A percentile compares a stretch with the other conserved stretches of the same genome.
These are phyloP conservation scores for Tragelaphus strepsiceros DNA, from an alignment of 2,113 vertebrate species.

Conservation along the genomic window DNA sequence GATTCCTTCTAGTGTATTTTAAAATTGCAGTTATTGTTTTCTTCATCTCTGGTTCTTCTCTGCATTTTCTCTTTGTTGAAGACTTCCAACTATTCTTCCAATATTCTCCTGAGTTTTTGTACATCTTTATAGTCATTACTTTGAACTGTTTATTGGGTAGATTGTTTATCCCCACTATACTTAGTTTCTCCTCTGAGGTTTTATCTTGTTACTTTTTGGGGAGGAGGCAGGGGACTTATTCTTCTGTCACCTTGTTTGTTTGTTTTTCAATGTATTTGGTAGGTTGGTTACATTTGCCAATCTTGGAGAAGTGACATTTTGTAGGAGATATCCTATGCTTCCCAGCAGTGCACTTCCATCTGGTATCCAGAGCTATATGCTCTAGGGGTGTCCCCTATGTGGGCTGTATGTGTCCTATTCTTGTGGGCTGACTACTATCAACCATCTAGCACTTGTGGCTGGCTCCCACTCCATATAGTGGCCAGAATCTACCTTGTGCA, in stretches of 20 bases:
- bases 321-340: background rate
- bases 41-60: background rate
- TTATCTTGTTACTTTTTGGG: background rate
- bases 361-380: background rate
- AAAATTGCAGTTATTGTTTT: background rate
- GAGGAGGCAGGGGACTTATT: background rate
- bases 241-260: background rate
- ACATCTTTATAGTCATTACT: background rate
- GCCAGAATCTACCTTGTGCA: background rate
- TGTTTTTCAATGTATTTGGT: background rate
- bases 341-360: background rate
- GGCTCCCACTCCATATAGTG: background rate
- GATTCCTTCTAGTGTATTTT: background rate
- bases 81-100: background rate
- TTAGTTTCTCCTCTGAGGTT: background rate
- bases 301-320: background rate
- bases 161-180: background rate
- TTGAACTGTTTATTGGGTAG: background rate
- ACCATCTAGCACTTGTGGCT: background rate
- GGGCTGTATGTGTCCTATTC: background rate
- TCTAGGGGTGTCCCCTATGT: background rate
- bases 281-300: background rate
- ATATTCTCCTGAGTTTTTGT: background rate
- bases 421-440: background rate
- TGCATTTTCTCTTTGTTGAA: background rate